These are phyloP conservation scores for Megalops atlanticus DNA, from an alignment of 2,113 vertebrate species.

Conservation along the genomic window DNA sequence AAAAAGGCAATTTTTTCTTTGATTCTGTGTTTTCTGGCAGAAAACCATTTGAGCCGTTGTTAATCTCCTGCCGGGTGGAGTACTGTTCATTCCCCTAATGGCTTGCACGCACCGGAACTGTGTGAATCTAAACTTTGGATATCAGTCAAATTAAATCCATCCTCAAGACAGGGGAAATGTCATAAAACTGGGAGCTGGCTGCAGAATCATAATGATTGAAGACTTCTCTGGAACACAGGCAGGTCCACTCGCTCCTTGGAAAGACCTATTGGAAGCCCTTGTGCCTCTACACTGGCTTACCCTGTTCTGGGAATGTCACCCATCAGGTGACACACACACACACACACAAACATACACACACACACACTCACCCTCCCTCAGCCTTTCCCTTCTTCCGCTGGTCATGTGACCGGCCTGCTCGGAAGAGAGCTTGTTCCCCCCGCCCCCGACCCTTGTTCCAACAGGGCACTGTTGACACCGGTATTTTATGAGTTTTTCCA, in stretches of 20 bases:
- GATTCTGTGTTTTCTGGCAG: too few relatives aligned
- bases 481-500: constrained; percentile 22
- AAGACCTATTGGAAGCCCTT: not conserved
- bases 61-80: not conserved
- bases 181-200: not conserved
- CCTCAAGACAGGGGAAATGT: not conserved
- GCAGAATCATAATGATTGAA: not conserved
- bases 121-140: not conserved
- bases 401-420: not conserved
- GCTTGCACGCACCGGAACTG: not conserved
- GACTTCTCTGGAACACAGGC: not conserved
- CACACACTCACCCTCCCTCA: not conserved
- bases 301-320: not conserved
- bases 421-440: not conserved
- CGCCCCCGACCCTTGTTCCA: not conserved
- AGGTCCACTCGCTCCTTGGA: not conserved
- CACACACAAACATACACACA: too few relatives aligned
- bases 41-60: not conserved
- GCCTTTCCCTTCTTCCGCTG: not conserved
- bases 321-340: not conserved
- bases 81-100: not conserved
- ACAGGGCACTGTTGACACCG: not conserved
- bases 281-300: not conserved
- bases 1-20: not conserved
- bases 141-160: not conserved